Evolutionary conservation across 2,113 vertebrate genomes (phyloP).

Genomic region (Neolamprologus longior): DNA sequence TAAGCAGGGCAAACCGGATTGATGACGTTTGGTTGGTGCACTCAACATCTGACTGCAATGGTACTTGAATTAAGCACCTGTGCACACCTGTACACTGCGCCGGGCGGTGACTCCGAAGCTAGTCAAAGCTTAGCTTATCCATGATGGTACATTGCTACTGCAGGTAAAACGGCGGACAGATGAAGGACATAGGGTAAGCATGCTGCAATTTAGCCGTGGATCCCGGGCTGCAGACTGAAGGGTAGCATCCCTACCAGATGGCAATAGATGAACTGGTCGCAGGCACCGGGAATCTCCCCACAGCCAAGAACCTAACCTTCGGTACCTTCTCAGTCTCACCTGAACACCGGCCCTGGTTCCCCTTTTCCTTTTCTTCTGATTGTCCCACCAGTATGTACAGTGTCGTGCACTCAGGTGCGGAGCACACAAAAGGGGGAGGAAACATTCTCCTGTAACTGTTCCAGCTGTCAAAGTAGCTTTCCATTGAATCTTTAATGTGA

Average conservation of each 20-base stretch:
- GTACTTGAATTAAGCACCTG: not conserved
- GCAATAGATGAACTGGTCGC: not conserved
- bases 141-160: not conserved
- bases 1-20: not conserved
- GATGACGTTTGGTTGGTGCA: not conserved
- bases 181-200: not conserved
- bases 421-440: not conserved
- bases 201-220: not conserved
- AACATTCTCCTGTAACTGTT: not conserved
- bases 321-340: not conserved
- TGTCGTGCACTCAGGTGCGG: not conserved
- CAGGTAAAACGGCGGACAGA: not conserved
- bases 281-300: not conserved
- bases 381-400: not conserved
- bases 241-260: not conserved
- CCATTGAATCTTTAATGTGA: not conserved
- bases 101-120: not conserved
- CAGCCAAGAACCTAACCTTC: not conserved
- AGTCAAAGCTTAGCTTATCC: not conserved
- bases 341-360: not conserved
- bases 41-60: not conserved
- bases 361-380: not conserved
- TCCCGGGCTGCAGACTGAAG: not conserved
- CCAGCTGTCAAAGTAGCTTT: not conserved
- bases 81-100: not conserved